Base-by-base conservation (phyloP, 2,888 invertebrate genomes). In the Aporophyla nigra region DNA sequence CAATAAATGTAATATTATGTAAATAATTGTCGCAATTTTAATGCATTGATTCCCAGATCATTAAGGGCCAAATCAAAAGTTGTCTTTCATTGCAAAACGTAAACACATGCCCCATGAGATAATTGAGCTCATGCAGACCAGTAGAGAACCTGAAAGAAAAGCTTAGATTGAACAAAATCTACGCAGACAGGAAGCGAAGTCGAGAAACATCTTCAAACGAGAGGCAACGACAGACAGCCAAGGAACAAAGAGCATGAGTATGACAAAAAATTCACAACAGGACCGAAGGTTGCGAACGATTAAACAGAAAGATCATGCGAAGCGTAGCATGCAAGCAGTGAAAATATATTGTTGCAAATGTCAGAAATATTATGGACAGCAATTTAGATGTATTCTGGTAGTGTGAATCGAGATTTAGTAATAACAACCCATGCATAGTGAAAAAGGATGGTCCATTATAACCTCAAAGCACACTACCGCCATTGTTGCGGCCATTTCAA, bases 241-340 rank as follows among this genome's bases (percentile, higher is more conserved):
- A 53, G 78, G 74, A 76, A 81, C 73, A 94, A 75, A 82, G 49
- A 94, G 92, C 91, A 93, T 94, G 94, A 91, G 90, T 88, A 93
- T 95, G 95, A 94, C 91, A 90, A 74, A 62, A 77, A 54, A 89
- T 89, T 91, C 93, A 93, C 94, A 95, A 95, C 97, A 96, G 91
- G 91, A 93, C 90, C 88, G 90, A 90, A 87, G 89, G 92, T 94
- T 94, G 95, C 90, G 93, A 93, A 87, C 79, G 65, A 66, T 88
- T 89, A 89, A 33, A 90, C 84, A 89, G 78, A 84, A 85, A 84
- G 79, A 86, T 81, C 90, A 91, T 90, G 92, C 90, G 87, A 81
- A 91, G 91, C 90, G 78, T 86, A 87, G 85, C 94, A 96, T 96
- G 95, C 96, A 93, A 91, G 87, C 91, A 94, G 94, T 95, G 90